Evolutionary conservation across 2,888 invertebrate genomes (phyloP).

Genomic region (Xylocampa areola): DNA sequence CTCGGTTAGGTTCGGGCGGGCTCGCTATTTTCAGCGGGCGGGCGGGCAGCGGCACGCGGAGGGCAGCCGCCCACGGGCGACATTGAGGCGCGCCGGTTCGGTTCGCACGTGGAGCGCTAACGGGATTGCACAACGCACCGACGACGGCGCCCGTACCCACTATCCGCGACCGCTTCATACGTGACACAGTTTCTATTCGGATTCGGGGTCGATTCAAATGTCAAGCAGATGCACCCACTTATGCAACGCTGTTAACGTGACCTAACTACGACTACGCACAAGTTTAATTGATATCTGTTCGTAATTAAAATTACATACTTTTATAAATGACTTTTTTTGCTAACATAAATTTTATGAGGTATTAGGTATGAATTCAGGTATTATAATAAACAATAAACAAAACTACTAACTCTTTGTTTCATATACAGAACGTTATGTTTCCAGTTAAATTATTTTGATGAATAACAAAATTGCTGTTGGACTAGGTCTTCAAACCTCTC

Average conservation of each 20-base stretch:
- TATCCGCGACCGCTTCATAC: conserved; percentile 77
- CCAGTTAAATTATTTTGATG: too few relatives aligned
- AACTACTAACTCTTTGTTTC: too few relatives aligned
- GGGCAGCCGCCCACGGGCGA: conserved; percentile 85
- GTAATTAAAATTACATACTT: too few relatives aligned
- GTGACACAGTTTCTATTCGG: conserved; percentile 90
- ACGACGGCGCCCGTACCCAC: conserved; percentile 73
- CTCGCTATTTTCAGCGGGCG: conserved; percentile 80
- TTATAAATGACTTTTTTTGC: too few relatives aligned
- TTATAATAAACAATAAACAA: too few relatives aligned
- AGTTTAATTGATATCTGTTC: conserved; percentile 66
- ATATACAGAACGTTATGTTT: too few relatives aligned
- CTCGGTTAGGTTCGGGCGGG: conserved; percentile 69
- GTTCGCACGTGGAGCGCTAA: conserved; percentile 86
- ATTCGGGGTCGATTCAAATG: conserved; percentile 90
- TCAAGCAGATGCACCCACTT: conserved; percentile 89
- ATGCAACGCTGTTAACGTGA: conserved; percentile 83
- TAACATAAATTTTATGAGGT: too few relatives aligned
- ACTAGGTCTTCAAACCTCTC: too few relatives aligned
- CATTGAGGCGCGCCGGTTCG: conserved; percentile 86
- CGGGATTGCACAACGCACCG: conserved; percentile 88
- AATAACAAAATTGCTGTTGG: too few relatives aligned
- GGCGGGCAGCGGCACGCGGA: conserved; percentile 67
- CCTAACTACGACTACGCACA: conserved; percentile 69
- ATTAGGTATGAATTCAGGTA: too few relatives aligned